Conservation (phyloP, 2,113 vertebrate species). For the Tragulus kanchil region DNA sequence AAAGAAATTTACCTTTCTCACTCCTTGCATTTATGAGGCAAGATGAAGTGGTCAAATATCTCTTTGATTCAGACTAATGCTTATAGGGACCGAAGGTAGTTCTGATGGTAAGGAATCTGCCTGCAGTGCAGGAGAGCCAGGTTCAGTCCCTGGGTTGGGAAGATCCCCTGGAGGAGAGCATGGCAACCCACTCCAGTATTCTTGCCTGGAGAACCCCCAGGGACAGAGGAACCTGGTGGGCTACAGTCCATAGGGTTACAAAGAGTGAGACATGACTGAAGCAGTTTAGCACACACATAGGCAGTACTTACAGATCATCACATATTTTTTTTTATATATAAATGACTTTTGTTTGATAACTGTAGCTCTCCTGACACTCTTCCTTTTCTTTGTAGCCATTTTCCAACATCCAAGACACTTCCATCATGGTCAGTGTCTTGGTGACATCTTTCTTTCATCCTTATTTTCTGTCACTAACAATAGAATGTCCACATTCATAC, state of each 20-base stretch:
- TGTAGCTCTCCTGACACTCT: neutral
- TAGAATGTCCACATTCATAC: neutral
- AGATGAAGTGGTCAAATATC: neutral
- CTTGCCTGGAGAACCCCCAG: too few relatives aligned
- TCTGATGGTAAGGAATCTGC: too few relatives aligned
- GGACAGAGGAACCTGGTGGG: too few relatives aligned
- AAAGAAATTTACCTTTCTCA: neutral
- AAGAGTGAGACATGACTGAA: too few relatives aligned
- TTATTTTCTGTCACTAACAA: neutral
- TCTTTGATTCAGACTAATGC: neutral
- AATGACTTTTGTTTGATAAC: neutral
- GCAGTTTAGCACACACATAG: too few relatives aligned
- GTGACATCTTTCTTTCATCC: neutral
- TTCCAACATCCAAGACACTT: neutral
- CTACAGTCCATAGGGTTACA: too few relatives aligned
- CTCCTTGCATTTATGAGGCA: neutral
- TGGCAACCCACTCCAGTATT: too few relatives aligned
- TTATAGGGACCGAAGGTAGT: neutral
- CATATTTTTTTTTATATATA: too few relatives aligned
- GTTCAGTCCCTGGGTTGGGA: too few relatives aligned
- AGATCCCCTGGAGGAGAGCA: too few relatives aligned
- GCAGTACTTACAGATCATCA: too few relatives aligned
- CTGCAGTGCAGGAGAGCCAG: too few relatives aligned
- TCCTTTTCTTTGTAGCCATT: neutral
- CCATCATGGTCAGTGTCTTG: neutral